Evolutionary conservation across 2,113 vertebrate genomes (phyloP).

Genomic region (Stigmatopora nigra): DNA sequence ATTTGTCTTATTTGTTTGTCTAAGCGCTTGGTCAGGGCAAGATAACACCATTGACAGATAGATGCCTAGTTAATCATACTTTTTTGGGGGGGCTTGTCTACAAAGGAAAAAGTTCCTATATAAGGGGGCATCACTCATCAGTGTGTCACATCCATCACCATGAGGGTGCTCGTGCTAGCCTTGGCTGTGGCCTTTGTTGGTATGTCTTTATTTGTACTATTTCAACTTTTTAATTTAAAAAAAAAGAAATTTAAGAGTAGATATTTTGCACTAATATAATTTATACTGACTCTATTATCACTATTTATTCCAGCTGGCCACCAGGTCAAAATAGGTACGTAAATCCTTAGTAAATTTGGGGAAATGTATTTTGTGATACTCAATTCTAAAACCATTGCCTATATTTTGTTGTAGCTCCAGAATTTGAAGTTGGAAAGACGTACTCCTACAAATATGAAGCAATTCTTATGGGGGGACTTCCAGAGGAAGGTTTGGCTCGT

Average conservation of each 20-base stretch:
- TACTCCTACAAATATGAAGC: slow-evolving; percentile 74
- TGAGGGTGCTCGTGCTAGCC: slow-evolving; percentile 57
- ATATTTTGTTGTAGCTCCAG: slow-evolving; percentile 57
- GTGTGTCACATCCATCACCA: slow-evolving; percentile 37
- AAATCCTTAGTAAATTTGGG: neutral
- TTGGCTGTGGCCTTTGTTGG: slow-evolving; percentile 54
- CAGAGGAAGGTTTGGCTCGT: slow-evolving; percentile 68
- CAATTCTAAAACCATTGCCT: neutral
- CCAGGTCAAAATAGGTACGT: slow-evolving; percentile 52
- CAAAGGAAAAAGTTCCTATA: slow-evolving; percentile 28
- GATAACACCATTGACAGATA: slow-evolving; percentile 18
- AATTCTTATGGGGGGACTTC: slow-evolving; percentile 68
- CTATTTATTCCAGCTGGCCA: slow-evolving; percentile 35
- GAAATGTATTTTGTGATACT: neutral
- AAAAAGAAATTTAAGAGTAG: neutral
- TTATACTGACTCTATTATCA: slow-evolving; percentile 11
- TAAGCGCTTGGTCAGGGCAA: slow-evolving; percentile 26
- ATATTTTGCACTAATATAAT: neutral
- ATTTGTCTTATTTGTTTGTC: slow-evolving; percentile 20
- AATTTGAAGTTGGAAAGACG: slow-evolving; percentile 62
- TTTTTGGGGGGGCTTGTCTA: neutral
- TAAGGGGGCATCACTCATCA: slow-evolving; percentile 17
- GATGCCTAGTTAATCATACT: slow-evolving; percentile 45
- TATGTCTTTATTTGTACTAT: slow-evolving; percentile 29
- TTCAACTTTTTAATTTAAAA: neutral